Evolutionary conservation across 2,113 vertebrate species (phyloP).

Genomic region (Crotalus tigris): DNA sequence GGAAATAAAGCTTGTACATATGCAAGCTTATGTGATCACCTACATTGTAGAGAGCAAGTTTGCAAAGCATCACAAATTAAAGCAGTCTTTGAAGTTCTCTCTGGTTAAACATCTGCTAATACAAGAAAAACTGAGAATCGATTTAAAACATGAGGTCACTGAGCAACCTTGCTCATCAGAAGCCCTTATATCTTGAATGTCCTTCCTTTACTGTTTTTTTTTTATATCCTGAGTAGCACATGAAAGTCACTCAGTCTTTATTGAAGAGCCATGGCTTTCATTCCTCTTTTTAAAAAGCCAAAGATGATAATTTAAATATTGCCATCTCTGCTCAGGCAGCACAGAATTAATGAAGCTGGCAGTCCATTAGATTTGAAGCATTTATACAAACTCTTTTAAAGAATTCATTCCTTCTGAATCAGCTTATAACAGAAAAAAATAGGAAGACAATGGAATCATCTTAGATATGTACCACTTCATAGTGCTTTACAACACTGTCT

Average conservation of each 20-base stretch:
- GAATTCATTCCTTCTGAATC: background rate
- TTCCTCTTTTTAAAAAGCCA: background rate
- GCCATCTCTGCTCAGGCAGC: background rate
- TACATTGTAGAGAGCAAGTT: constrained; percentile 4
- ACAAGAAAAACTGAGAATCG: background rate
- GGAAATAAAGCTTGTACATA: background rate
- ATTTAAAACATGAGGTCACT: background rate
- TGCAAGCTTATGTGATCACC: background rate
- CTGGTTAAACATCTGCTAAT: background rate
- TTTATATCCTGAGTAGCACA: background rate
- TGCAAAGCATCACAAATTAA: background rate
- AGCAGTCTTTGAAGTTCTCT: background rate
- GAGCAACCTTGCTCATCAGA: background rate
- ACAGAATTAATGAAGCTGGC: background rate
- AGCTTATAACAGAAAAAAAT: background rate
- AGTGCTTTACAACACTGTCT: background rate
- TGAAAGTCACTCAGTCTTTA: background rate
- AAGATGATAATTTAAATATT: constrained; percentile 6
- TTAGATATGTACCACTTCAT: background rate
- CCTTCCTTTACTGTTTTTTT: background rate
- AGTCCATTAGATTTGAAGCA: background rate
- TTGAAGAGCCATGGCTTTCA: background rate
- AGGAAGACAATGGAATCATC: background rate
- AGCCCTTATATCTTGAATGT: background rate
- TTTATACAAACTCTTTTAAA: background rate